Evolutionary conservation across 1,140 invertebrate species (phyloP).

Genomic region (Helicorthomorpha holstii): DNA sequence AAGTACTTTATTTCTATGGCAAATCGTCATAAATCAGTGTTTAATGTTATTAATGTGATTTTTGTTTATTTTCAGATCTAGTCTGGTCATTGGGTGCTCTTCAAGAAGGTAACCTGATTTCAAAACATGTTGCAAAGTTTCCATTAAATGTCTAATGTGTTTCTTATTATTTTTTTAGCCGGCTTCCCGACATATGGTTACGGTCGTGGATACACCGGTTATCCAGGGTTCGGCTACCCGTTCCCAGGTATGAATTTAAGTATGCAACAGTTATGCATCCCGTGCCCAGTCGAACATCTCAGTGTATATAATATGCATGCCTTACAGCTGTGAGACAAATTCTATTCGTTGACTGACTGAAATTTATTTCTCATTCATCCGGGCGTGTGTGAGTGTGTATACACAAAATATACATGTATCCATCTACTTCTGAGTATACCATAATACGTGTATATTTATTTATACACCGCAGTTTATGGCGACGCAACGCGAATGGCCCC

Average conservation of each 20-base stretch:
- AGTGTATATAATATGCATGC: constrained; percentile 26
- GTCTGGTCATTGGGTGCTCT: constrained; percentile 94
- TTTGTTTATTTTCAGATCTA: constrained; percentile 63
- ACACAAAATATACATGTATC: too few relatives aligned
- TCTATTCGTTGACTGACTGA: too few relatives aligned
- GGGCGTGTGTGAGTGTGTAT: too few relatives aligned
- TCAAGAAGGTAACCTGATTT: constrained; percentile 64
- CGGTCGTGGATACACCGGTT: constrained; percentile 82
- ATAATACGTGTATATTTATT: too few relatives aligned
- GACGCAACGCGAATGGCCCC: too few relatives aligned
- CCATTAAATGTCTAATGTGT: too few relatives aligned
- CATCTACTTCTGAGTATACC: too few relatives aligned
- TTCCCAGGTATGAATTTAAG: constrained; percentile 80
- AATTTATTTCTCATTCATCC: too few relatives aligned
- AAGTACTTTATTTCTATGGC: too few relatives aligned
- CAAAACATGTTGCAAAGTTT: neutral
- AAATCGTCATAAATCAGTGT: too few relatives aligned
- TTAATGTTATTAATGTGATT: too few relatives aligned
- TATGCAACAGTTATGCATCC: constrained; percentile 34
- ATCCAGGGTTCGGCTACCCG: constrained; percentile 89
- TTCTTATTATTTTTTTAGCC: constrained; percentile 39
- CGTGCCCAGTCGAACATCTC: constrained; percentile 41
- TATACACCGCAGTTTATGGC: too few relatives aligned
- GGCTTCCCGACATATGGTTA: constrained; percentile 84
- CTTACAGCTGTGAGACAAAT: constrained; percentile 12